Base-by-base conservation (phyloP, 2,888 invertebrate genomes). In the Amphipyra berbera region DNA sequence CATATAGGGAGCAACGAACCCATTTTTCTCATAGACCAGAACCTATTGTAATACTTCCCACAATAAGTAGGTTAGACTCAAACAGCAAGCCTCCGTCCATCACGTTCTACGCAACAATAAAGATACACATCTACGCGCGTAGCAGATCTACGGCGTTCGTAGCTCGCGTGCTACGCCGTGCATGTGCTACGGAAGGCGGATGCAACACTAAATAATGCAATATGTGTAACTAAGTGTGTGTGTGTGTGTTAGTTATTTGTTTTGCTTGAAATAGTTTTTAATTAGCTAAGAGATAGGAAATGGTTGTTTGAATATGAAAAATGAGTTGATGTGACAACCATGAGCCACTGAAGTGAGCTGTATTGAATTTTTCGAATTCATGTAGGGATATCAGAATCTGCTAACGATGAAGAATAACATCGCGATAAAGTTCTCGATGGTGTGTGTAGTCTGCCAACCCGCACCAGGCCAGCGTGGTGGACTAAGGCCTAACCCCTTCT, bases 101-200 rank as follows among this genome's bases (percentile, higher is more conserved):
- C 45, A 66, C 52, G 50, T 65, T 66, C 45, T 63, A 67, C 71
- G 67, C 66, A 76, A 67, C 64, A 59, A 68, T 65, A 69, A 68
- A 68, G 67, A 75, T 65, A 66, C 56, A 48, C 54, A 57, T 54
- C 66, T 66, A 68, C 64, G 57, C 52, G 61, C 75, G 82, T 81
- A 84, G 82, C 73, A 48, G 48, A 47, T 76, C 84, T 86, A 85
- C 82, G 77, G 44, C 53, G 55, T 76, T 80, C 82, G 83, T 86
- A 86, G 81, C 81, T 75, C 73, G 52, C 65, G 76, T 65, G 74
- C 82, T 83, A 80, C 81, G 79, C 62, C 56, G 69, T 67, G 57
- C 76, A 77, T 79, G 66, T 79, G 82, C 84, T 86, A 85, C 87
- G 83, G 75, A 76, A 81, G 75, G 63, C 68, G 79, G 81, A 81